Conservation (phyloP, 2,888 invertebrate genomes). For the Hirtodrosophila cameraria region DNA sequence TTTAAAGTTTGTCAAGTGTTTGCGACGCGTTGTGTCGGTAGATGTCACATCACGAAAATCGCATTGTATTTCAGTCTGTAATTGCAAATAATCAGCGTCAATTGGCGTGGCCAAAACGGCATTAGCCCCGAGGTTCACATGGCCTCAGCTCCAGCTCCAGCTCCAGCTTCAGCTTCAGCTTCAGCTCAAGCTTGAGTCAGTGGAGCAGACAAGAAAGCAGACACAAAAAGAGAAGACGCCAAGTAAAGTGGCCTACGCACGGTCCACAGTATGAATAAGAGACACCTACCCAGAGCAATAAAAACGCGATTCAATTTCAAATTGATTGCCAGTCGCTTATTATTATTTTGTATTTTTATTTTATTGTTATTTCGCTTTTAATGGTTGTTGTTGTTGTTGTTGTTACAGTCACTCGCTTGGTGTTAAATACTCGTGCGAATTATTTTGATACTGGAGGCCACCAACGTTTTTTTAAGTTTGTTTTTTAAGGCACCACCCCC, state of each 20-base stretch:
- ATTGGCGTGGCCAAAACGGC: conserved; percentile 66
- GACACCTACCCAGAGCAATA: conserved; percentile 59
- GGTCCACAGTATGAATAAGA: conserved; percentile 16
- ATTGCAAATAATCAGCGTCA: conserved; percentile 75
- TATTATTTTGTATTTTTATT: conserved; percentile 54
- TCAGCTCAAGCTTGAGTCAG: no score
- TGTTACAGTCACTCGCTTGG: conserved; percentile 46
- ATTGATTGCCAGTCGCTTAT: conserved; percentile 74
- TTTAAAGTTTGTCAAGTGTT: conserved; percentile 29
- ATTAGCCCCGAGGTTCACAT: conserved; percentile 26
- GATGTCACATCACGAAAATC: conserved; percentile 59
- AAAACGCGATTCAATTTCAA: conserved; percentile 77
- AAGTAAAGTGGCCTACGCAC: conserved; percentile 69
- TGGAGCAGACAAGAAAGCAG: conserved; percentile 11
- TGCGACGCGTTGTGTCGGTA: conserved; percentile 24
- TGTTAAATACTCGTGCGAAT: conserved; percentile 78
- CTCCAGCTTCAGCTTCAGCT: no score
- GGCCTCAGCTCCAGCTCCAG: conserved; percentile 7
- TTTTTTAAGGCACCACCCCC: conserved; percentile 71
- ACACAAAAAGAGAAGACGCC: conserved; percentile 14
- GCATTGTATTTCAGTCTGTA: conserved; percentile 66
- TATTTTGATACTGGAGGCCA: conserved; percentile 71
- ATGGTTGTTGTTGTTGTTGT: conserved; percentile 46
- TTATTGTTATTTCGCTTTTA: conserved; percentile 49
- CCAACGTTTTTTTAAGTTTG: conserved; percentile 13